Evolutionary conservation across 2,888 invertebrate species (phyloP), one percentile per base, ranked within the genome.

Genomic region (Marasmarcha lunaedactyla): DNA sequence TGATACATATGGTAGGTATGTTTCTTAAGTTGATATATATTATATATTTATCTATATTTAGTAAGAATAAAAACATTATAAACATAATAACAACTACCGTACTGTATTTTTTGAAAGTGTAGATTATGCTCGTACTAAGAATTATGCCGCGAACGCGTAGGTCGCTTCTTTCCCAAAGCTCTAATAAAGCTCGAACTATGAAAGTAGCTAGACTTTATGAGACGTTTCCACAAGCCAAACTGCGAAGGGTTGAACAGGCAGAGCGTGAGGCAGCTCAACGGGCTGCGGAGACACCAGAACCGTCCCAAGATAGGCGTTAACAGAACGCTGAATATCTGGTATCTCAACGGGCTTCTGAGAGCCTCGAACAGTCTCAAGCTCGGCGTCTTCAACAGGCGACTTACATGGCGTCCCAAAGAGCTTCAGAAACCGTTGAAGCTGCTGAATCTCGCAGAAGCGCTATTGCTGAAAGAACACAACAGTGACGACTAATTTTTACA

Each of bases 401-500:
- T 42, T 45, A 44, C 42, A 40, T 48, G 12, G 46, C 5, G 41
- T 47, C 47, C 37, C 42, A 48, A 49, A 42, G 43, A 45, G 45
- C 49, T 43, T 45, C 44, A 6, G 47, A 46, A 47, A 46, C 43
- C 10, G 37, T 42, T 43, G 50, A 46, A 52, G 43, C 39, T 33
- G 50, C 46, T 41, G 46, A 30, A 30, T 3, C 4, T 30, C 30
- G 30, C 6, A 4, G 49, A 48, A 14, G 42, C 46, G 42, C 50
- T 45, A 46, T 48, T 46, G 48, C 49, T 51, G 50, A 50, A 46
- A 43, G 44, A 38, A 45, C 36, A 41, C 26, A 20, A 44, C 46
- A 43, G 39, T 40, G 45, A 45, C 47, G 46, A 13, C 15, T 30
- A 46, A 30, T 10, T 2, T 30, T 30, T 11, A 10, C 30, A 30